These are phyloP conservation scores for Pentalonia nigronervosa DNA, from an alignment of 1,140 invertebrate genomes.

Conservation along the genomic window DNA sequence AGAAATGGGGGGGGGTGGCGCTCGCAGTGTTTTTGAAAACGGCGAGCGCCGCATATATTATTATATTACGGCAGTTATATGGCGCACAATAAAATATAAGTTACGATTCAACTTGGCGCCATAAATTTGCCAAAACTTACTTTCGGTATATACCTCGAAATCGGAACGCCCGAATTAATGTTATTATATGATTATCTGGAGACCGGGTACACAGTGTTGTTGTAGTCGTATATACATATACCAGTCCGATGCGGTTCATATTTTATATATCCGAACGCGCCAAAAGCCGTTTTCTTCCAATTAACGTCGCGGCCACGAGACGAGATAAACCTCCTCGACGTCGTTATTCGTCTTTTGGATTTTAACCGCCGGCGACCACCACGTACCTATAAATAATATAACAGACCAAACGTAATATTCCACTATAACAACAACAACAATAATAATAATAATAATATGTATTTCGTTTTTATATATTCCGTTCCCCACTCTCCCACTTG, in stretches of 20 bases:
- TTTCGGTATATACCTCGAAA: constrained; percentile 49
- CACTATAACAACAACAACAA: not conserved
- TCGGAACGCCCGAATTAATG: constrained; percentile 14
- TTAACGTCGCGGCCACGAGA: not conserved
- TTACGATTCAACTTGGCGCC: constrained; percentile 54
- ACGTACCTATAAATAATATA: not conserved
- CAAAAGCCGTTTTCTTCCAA: constrained; percentile 4
- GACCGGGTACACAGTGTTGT: not conserved
- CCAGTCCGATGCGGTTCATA: not conserved
- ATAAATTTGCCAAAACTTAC: constrained; percentile 55
- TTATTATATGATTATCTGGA: constrained; percentile 38
- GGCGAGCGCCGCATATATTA: constrained; percentile 32
- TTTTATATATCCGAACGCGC: not conserved
- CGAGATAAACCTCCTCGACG: not conserved
- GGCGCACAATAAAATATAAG: constrained; percentile 55
- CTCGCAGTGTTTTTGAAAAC: constrained; percentile 50
- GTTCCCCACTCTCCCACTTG: not conserved
- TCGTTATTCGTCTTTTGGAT: not conserved
- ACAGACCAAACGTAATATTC: not conserved
- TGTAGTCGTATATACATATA: not conserved
- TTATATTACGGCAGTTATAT: not conserved
- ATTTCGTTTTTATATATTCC: not conserved
- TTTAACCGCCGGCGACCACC: no score
- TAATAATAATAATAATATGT: no score
- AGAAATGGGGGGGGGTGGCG: no score